Evolutionary conservation across 2,888 invertebrate genomes (phyloP).

Genomic region (Drosophila nr. perissopoda): DNA sequence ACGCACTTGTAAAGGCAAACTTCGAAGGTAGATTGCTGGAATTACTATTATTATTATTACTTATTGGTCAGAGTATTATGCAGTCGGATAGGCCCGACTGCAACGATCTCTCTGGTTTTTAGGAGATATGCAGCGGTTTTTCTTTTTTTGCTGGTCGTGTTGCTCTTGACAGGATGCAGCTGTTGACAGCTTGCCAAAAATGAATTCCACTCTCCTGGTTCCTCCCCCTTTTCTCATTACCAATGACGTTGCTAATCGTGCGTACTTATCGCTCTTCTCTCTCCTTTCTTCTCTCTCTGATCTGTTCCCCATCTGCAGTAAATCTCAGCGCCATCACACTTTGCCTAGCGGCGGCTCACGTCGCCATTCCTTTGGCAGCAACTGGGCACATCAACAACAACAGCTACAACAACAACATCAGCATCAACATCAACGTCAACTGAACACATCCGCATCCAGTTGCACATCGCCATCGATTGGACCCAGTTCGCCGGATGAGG

Average conservation of each 20-base stretch:
- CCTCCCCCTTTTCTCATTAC: constrained; percentile 35
- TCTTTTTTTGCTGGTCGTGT: background rate
- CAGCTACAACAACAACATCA: constrained; percentile 52
- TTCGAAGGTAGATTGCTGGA: background rate
- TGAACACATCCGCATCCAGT: constrained; percentile 61
- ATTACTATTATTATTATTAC: background rate
- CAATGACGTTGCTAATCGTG: constrained; percentile 77
- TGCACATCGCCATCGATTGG: constrained; percentile 68
- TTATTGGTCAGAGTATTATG: background rate
- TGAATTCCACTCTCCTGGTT: background rate
- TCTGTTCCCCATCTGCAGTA: constrained; percentile 48
- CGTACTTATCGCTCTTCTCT: constrained; percentile 32
- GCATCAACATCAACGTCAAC: constrained; percentile 60
- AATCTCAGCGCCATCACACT: constrained; percentile 82
- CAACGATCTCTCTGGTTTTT: background rate
- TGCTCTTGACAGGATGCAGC: constrained; percentile 78
- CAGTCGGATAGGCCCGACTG: background rate
- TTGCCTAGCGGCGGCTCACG: constrained; percentile 81
- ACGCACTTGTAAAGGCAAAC: background rate
- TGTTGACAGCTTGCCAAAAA: constrained; percentile 79
- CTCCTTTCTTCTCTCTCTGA: constrained; percentile 4
- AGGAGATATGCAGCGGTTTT: constrained; percentile 35
- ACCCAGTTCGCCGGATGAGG: constrained; percentile 84
- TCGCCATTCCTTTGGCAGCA: constrained; percentile 84
- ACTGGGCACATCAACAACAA: constrained; percentile 79